Evolutionary conservation across 2,888 invertebrate species (phyloP), one percentile per base, ranked within the genome.

Genomic region (Dendrolimus pini): DNA sequence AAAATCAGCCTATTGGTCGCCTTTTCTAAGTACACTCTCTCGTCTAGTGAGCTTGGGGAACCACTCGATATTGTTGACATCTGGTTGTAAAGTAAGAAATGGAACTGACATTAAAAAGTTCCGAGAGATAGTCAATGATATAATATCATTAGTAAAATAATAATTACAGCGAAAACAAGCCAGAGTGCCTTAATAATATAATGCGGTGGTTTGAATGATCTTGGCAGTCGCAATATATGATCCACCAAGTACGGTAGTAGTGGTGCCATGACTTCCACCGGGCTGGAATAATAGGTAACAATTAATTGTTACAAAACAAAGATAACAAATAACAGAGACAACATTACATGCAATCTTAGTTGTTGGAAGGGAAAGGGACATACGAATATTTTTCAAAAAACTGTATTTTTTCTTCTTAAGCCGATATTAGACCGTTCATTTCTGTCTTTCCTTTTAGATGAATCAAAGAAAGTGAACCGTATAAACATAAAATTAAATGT

Each of bases 131-230:
- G 30, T 30, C 3, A 30, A 30, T 30, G 30, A 30, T 30, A 6
- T 30, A 47, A 9, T 9, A 10, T 9, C 9, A 47, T 10, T 9
- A 47, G 9, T 47, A 0, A 12, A 47, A 47, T 12, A 12, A 47
- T 41, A 77, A 67, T 83, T 80, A 89, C 89, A 56, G 89, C 86
- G 65, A 88, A 87, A 1, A 89, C 85, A 7, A 90, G 88, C 89
- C 89, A 89, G 0, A 90, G 62, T 1, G 89, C 86, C 72, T 90
- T 90, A 54, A 85, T 74, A 58, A 89, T 86, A 60, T 89, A 85
- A 0, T 79, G 67, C 1, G 89, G 89, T 2, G 83, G 84, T n/a
- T 67, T 75, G 55, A 77, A 77, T 0, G 70, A 60, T 54, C 66
- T 72, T 1, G 87, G 85, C 1, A 83, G 66, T 41, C 69, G 71